Conservation (phyloP, 2,888 invertebrate species). For the Tetrapedia diversipes region DNA sequence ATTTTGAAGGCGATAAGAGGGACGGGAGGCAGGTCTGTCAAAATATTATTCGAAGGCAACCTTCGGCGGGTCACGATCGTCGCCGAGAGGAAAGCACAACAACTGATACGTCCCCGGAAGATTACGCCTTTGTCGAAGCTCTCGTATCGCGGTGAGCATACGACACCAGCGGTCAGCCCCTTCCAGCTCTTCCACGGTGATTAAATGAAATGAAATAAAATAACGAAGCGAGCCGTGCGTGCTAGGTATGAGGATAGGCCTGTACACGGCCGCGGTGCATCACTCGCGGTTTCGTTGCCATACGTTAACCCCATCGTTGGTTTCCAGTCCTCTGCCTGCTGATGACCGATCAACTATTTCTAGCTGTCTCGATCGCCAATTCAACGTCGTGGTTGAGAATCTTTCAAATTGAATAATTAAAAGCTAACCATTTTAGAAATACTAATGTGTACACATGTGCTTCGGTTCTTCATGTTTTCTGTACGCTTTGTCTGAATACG, state of each 20-base stretch:
- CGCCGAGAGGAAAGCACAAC: not conserved
- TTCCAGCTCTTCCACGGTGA: constrained; percentile 49
- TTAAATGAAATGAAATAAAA: constrained; percentile 64
- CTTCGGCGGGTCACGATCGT: not conserved
- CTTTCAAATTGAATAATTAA: too few species aligned
- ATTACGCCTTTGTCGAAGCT: constrained; percentile 53
- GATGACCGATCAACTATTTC: not conserved
- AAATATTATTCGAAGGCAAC: not conserved
- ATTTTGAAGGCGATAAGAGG: too few species aligned
- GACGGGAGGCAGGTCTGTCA: not conserved
- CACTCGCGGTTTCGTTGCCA: constrained; percentile 35
- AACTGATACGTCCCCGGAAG: constrained; percentile 29
- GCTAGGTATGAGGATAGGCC: constrained; percentile 32
- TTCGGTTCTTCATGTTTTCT: too few species aligned
- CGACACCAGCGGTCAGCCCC: constrained; percentile 53
- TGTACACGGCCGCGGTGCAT: constrained; percentile 14
- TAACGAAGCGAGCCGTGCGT: constrained; percentile 47
- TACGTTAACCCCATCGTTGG: not conserved
- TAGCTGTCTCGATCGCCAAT: too few species aligned
- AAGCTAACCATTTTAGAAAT: too few species aligned
- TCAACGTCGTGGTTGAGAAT: too few species aligned
- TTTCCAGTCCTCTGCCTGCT: not conserved
- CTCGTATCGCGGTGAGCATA: constrained; percentile 39
- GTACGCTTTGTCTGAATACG: too few species aligned
- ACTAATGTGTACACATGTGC: too few species aligned